Evolutionary conservation across 2,888 invertebrate species (phyloP).

Genomic region (Ophion ellenae): DNA sequence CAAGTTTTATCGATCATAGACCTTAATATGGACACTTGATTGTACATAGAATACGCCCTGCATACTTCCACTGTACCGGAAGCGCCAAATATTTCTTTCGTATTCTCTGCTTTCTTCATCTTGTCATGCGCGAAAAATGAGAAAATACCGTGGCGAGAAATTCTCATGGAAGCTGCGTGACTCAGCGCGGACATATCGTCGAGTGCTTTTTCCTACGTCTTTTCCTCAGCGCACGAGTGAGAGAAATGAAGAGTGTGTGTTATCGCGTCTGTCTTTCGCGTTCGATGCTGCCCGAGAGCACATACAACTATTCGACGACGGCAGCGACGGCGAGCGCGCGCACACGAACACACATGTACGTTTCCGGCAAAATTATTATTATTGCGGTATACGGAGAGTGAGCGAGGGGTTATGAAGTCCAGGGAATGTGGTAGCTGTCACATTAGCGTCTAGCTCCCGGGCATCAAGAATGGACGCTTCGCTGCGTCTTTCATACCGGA

Average conservation of each 20-base stretch:
- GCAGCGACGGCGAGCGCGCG: neutral
- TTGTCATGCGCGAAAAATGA: slow-evolving; percentile 30
- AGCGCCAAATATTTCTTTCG: slow-evolving; percentile 41
- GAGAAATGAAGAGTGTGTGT: slow-evolving; percentile 2
- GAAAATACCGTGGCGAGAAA: slow-evolving; percentile 39
- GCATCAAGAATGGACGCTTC: slow-evolving; percentile 73
- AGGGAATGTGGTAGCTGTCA: slow-evolving; percentile 80
- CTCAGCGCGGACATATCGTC: slow-evolving; percentile 46
- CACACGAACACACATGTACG: slow-evolving; percentile 9
- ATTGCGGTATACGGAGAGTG: slow-evolving; percentile 57
- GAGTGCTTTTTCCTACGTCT: slow-evolving; percentile 29
- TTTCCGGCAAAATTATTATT: slow-evolving; percentile 59
- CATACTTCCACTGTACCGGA: neutral
- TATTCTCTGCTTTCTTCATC: slow-evolving; percentile 39
- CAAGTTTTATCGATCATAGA: neutral
- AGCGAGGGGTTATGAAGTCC: slow-evolving; percentile 44
- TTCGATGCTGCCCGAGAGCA: slow-evolving; percentile 12
- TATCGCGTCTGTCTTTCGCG: slow-evolving; percentile 17
- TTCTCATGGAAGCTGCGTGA: slow-evolving; percentile 52
- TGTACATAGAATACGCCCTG: slow-evolving; percentile 1
- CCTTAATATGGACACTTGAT: neutral
- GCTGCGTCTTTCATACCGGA: slow-evolving; percentile 39
- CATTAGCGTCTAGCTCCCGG: slow-evolving; percentile 77
- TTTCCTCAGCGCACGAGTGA: slow-evolving; percentile 10
- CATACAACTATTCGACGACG: neutral